Evolutionary conservation across 2,888 invertebrate species (phyloP), one percentile per base, ranked within the genome.

Genomic region (Chorisops tibialis): DNA sequence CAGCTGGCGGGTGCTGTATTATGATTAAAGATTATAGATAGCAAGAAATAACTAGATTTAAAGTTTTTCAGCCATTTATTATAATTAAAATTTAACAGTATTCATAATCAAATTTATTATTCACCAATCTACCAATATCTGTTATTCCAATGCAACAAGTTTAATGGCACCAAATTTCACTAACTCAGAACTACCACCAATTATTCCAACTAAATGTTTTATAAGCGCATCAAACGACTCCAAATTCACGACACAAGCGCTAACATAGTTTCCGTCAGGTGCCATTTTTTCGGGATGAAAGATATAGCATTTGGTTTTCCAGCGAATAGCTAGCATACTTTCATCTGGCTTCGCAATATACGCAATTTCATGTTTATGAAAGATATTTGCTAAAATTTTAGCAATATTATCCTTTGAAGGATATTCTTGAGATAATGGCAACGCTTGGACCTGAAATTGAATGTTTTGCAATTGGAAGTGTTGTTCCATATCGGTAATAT

Each of bases 401-500:
- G 56, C 18, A 9, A 68, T 22, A 43, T 65, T 59, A 1, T 64
- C 47, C 30, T 63, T 52, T 12, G 6, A 18, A 12, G 48, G 56
- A 18, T 19, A 6, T 22, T 66, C 52, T 6, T 56, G 30, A 12
- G 56, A 63, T 39, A 65, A 59, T 7, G 58, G 22, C 16, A 62
- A 35, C 7, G 64, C 64, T 30, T 41, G 48, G 5, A 68, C 64
- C 54, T 64, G 62, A 4, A 68, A 2, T 30, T 60, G 60, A 19
- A 38, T 19, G 39, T 63, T 45, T 1, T 51, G 48, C 2, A 68
- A 12, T 39, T 45, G 59, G 22, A 67, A 60, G 12, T 49, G 52
- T 39, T 66, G 63, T 11, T 61, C 61, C 30, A 65, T 65, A 47
- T 68, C 65, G 19, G 30, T 18, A 4, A 68, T 65, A 22, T 67